Evolutionary conservation across 2,888 invertebrate genomes (phyloP).

Genomic region (Idaea aversata): DNA sequence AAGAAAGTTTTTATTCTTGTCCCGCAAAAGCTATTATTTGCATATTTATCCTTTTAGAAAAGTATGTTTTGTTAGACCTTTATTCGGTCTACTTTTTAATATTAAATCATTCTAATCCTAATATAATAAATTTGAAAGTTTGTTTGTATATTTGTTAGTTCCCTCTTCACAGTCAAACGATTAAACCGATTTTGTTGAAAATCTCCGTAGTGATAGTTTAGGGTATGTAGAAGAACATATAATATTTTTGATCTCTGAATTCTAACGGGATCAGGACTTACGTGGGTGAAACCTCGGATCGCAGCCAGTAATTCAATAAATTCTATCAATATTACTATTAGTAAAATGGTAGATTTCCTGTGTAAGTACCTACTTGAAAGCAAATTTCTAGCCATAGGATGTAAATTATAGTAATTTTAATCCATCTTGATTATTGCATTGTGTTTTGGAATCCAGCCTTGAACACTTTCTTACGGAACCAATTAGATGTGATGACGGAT

Average conservation of each 20-base stretch:
- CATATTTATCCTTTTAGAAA: neutral
- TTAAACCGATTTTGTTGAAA: too few species aligned
- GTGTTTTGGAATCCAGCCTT: slow-evolving; percentile 33
- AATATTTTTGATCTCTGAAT: too few species aligned
- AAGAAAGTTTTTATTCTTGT: neutral
- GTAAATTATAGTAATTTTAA: slow-evolving; percentile 50
- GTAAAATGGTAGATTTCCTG: slow-evolving; percentile 20
- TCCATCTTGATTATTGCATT: slow-evolving; percentile 41
- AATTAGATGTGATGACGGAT: slow-evolving; percentile 41
- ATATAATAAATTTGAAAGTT: too few species aligned
- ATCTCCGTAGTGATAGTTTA: too few species aligned
- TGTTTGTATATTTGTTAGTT: too few species aligned
- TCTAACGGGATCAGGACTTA: too few species aligned
- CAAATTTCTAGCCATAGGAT: slow-evolving; percentile 31
- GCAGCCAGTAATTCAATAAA: neutral
- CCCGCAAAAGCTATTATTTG: neutral
- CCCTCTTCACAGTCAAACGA: too few species aligned
- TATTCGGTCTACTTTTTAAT: neutral
- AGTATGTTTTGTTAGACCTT: neutral
- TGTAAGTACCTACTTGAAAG: slow-evolving; percentile 24
- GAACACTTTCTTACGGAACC: slow-evolving; percentile 28
- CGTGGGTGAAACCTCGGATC: too few species aligned
- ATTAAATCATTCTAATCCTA: neutral
- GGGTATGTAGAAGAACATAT: too few species aligned
- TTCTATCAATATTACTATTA: slow-evolving; percentile 6